A percentile compares a stretch with the other conserved stretches of the same genome.
Conservation (phyloP, 2,888 invertebrate species). For the Nemapogon koenigi region DNA sequence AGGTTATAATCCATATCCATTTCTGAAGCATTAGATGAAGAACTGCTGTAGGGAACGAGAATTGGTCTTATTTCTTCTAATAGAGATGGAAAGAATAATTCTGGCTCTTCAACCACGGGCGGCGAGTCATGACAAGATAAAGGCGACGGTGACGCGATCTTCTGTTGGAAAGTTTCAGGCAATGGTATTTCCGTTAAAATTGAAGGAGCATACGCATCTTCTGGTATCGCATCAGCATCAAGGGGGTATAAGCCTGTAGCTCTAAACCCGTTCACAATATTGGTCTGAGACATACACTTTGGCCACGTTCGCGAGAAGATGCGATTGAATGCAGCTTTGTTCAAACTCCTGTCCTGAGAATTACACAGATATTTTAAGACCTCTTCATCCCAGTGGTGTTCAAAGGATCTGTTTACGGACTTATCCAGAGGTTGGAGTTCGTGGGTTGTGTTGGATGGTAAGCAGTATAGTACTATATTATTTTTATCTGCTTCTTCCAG, state of each 20-base stretch:
- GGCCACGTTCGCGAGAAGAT: constrained; percentile 12
- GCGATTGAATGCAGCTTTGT: constrained; percentile 3
- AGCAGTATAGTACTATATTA: constrained; percentile 7
- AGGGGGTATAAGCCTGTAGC: constrained; percentile 17
- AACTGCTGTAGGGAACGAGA: neutral
- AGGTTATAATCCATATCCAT: neutral
- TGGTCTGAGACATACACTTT: constrained; percentile 15
- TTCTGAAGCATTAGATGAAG: neutral
- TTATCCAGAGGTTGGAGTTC: constrained; percentile 16
- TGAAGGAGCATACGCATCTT: constrained; percentile 11
- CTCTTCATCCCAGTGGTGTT: constrained; percentile 17
- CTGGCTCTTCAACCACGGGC: too few species aligned
- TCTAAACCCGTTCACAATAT: constrained; percentile 15
- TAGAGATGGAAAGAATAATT: neutral
- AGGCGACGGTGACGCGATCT: neutral
- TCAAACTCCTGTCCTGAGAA: neutral
- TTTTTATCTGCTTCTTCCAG: constrained; percentile 9
- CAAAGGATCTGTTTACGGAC: constrained; percentile 15
- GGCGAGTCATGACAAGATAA: neutral
- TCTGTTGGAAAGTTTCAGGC: neutral
- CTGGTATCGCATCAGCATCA: constrained; percentile 13
- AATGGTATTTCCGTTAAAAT: constrained; percentile 6
- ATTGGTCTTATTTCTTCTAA: neutral
- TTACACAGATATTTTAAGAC: constrained; percentile 8
- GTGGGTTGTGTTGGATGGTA: constrained; percentile 15